Base-by-base conservation (phyloP, 2,797 vertebrate species). In the Artibeus jamaicensis region DNA sequence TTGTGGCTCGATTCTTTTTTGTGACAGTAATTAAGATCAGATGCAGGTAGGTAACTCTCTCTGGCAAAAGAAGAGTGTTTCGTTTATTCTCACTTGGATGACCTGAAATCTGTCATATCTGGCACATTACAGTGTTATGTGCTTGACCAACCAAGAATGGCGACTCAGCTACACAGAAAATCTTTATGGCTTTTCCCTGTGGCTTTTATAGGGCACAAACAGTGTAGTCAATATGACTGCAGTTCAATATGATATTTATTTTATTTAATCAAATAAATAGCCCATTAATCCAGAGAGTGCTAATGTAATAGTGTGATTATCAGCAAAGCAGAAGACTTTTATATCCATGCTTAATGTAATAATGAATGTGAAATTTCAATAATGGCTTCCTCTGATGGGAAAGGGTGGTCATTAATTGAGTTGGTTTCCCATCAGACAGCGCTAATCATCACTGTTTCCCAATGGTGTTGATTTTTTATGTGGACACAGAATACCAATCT, bases 211-310 rank as follows among this genome's bases (percentile, higher is more conserved):
- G 57, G 94, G 53, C 65, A 71, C 57, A 88, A 34, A 48, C 32
- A 90, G 44, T 57, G 3, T 32, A 57, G 89, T 89, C 86, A 73
- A 34, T 68, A 39, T 70, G 67, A 85, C 48, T 82, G 39, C 32
- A 84, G 71, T 87, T 94, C 59, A 62, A 68, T 92, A 76, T 53
- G 42, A 46, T 94, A 86, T 94, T 95, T 94, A 62, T 91, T 97
- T 97, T 83, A 94, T 86, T 68, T 65, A 93, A 95, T 97, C 89
- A 95, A 94, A 86, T 94, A 85, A 96, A 96, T 91, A 93, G 62
- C 67, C 39, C 84, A 59, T 90, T 95, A 94, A 86, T 93, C 55
- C 32, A 79, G 86, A 92, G 68, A 95, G 62, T 89, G 76, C 73
- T 94, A 96, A 96, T 83, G 34, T 65, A 89, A 71, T 92, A 77